Evolutionary conservation across 2,888 invertebrate species (phyloP), one percentile per base, ranked within the genome.

Genomic region (Lasioglossum leucozonium): DNA sequence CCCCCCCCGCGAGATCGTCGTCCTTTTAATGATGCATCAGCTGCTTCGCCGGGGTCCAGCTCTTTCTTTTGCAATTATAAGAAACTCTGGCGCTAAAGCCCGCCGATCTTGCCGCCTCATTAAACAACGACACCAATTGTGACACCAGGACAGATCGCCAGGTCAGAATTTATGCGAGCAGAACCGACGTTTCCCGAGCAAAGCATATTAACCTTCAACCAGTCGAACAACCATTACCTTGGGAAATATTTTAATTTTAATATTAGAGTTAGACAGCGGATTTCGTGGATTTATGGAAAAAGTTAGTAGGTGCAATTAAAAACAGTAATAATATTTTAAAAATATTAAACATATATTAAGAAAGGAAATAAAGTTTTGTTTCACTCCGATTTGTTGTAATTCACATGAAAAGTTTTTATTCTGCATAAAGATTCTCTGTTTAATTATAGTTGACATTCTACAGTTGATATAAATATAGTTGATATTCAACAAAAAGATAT

Each of bases 51-150:
- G 4, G 62, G 22, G 71, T 69, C 67, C 77, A 34, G 40, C 37
- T 40, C 67, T 67, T 67, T 22, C 22, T 67, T 10, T 67, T 67
- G 81, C 77, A 82, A 85, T 85, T 85, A 87, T 79, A 80, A 51
- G 81, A 72, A 82, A 83, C 75, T n/a, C n/a, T 78, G 84, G 73
- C 76, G 80, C 62, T 81, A 79, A 86, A 81, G 73, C 81, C 81
- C 79, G 81, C 73, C 73, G 77, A 55, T 81, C 76, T 81, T 44
- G 18, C 72, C 73, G 72, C 51, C 79, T 82, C 82, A 77, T 85
- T 87, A 85, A 85, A 82, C 85, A 87, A 82, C 82, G 78, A 58
- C 78, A n/a, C 40, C 77, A 74, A 82, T 85, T 77, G 72, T 51
- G 40, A 40, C 47, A 30, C 69, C 47, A 2, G 18, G 2, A 72